phyloP scores from a whole-genome alignment of 2,797 vertebrate genomes.

The Perodicticus potto region DNA sequence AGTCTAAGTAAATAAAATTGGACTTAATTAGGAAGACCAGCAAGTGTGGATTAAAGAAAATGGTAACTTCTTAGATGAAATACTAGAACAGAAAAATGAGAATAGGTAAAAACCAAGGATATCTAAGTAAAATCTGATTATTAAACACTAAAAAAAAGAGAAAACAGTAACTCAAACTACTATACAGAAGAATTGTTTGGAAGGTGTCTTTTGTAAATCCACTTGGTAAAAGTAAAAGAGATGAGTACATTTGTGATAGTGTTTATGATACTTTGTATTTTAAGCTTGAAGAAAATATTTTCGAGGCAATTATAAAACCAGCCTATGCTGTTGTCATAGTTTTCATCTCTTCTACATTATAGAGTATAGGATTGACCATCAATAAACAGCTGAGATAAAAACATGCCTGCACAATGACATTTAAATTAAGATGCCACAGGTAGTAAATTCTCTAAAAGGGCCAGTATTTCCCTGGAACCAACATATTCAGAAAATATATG shows the following conservation, averaged over 20 bases:
- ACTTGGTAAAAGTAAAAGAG: neutral
- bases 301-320: neutral
- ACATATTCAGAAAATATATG: constrained; percentile 8
- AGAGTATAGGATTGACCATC: neutral
- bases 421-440: neutral
- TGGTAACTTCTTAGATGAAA: too few relatives aligned
- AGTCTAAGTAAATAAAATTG: neutral
- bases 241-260: neutral
- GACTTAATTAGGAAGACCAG: neutral
- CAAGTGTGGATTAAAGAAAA: neutral
- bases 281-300: constrained; percentile 6
- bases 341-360: neutral
- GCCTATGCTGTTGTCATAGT: neutral
- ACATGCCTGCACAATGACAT: neutral
- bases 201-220: neutral
- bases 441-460: neutral
- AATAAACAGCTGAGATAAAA: neutral
- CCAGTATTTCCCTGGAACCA: constrained; percentile 29
- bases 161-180: neutral
- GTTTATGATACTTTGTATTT: neutral
- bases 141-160: too few relatives aligned
- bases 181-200: neutral
- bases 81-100: too few relatives aligned
- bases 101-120: too few relatives aligned
- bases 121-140: too few relatives aligned